A percentile compares a stretch with the other conserved stretches of the same genome.
Evolutionary conservation across 1,140 invertebrate species (phyloP).

Genomic region (Hypothenemus hampei): DNA sequence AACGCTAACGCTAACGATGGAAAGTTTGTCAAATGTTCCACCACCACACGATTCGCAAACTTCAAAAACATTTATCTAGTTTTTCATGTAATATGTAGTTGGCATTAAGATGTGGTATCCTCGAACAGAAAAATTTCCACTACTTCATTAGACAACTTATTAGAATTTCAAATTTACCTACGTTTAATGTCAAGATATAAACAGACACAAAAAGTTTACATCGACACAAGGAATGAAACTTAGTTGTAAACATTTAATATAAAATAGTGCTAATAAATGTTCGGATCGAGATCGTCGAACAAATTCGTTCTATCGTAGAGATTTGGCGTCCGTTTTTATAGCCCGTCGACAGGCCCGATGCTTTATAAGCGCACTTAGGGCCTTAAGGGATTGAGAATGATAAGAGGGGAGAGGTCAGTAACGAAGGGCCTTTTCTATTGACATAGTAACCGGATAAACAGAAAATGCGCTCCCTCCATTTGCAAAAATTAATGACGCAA

Average conservation of each 20-base stretch:
- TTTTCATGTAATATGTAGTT: too few relatives aligned
- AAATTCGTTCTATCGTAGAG: conserved; percentile 20
- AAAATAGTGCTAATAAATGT: conserved; percentile 20
- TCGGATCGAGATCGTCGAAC: conserved; percentile 4
- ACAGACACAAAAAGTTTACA: too few relatives aligned
- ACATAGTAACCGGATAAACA: conserved; percentile 19
- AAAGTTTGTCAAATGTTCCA: too few relatives aligned
- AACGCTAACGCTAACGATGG: too few relatives aligned
- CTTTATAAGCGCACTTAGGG: conserved; percentile 18
- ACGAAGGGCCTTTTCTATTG: conserved; percentile 14
- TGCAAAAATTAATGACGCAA: background rate
- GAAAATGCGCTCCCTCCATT: background rate
- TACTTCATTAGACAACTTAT: background rate
- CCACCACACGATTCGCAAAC: too few relatives aligned
- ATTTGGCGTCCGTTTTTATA: conserved; percentile 21
- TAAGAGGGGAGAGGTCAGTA: conserved; percentile 19
- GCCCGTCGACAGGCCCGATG: conserved; percentile 15
- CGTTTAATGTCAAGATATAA: conserved; percentile 10
- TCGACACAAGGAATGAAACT: too few relatives aligned
- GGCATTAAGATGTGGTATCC: background rate
- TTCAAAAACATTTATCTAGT: too few relatives aligned
- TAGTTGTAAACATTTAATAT: too few relatives aligned
- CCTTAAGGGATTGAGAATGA: background rate
- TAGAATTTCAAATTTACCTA: too few relatives aligned
- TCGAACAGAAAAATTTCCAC: background rate